Base-by-base conservation (phyloP, 2,113 vertebrate species). In the Dendropsophus ebraccatus region DNA sequence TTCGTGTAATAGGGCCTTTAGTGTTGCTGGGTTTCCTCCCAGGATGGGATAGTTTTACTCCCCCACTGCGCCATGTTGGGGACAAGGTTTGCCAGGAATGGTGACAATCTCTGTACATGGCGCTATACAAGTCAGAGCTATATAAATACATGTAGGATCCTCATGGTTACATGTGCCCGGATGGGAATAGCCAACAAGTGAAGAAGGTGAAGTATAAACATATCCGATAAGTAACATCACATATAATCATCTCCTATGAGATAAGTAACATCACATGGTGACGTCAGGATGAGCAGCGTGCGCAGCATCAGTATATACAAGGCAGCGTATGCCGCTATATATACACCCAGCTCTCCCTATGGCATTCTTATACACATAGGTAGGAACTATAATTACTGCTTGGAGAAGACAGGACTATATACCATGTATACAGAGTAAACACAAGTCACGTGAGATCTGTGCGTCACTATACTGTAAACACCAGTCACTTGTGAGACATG, bases 381-480 rank as follows among this genome's bases (percentile, higher is more conserved):
- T 16, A 75, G 72, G 12, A 50, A 23, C n/a, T 76, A 4, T 50
- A 76, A 76, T 50, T 50, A 76, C n/a, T 52, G 30, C 41, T 6
- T 73, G 35, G 35, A 21, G 67, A 14, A 70, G 3, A 35, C 19
- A n/a, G 12, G 19, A 30, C 32, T 41, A 41, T 70, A 41, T 70
- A 45, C 17, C n/a, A 19, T 2, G 21, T 28, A 76, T 52, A 17
- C 19, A 30, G 37, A 45, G 21, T 73, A 41, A 73, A 72, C 72
- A 74, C 21, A 47, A 49, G 72, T 47, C 73, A 76, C 23, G n/a
- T 76, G 73, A 30, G 28, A 50, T 17, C 49, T 8, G 10, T 74
- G 72, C 8, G 23, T 49, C 72, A 74, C 6, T 41, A 74, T 45
- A 49, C 41, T 74, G 72, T 74, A 74, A 76, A 76, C 41, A 76